These are phyloP conservation scores for Seriola dumerili DNA, from an alignment of 2,113 vertebrate species.

Conservation along the genomic window DNA sequence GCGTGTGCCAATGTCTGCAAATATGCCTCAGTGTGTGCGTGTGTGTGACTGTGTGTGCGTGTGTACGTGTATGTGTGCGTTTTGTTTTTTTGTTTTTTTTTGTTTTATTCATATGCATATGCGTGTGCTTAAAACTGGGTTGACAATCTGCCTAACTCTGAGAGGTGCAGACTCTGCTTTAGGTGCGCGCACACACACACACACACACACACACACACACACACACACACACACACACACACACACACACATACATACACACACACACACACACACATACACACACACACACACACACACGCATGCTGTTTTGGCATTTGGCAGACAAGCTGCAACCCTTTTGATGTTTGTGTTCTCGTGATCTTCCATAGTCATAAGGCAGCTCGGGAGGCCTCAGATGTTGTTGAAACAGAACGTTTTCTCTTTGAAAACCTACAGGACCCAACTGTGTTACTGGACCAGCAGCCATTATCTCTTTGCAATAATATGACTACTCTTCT, in stretches of 20 bases:
- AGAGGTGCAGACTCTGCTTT: conserved; percentile 39
- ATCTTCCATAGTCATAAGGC: conserved; percentile 26
- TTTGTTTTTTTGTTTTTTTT: not conserved
- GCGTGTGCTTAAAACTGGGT: conserved; percentile 48
- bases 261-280: conserved; percentile 27
- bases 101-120: conserved; percentile 10
- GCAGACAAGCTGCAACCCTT: conserved; percentile 56
- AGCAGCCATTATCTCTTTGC: conserved; percentile 44
- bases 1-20: conserved; percentile 46
- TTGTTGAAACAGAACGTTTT: conserved; percentile 44
- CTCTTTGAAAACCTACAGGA: conserved; percentile 55
- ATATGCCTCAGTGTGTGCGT: conserved; percentile 19
- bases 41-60: not conserved
- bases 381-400: conserved; percentile 40
- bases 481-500: conserved; percentile 7
- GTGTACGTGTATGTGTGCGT: not conserved
- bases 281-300: conserved; percentile 26
- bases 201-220: conserved; percentile 33
- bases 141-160: conserved; percentile 48
- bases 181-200: conserved; percentile 28
- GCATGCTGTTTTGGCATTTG: conserved; percentile 39
- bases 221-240: conserved; percentile 14
- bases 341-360: conserved; percentile 62
- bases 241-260: conserved; percentile 35
- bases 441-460: conserved; percentile 38